Base-by-base conservation (phyloP, 2,888 invertebrate genomes). In the Mechanitis messenoides region DNA sequence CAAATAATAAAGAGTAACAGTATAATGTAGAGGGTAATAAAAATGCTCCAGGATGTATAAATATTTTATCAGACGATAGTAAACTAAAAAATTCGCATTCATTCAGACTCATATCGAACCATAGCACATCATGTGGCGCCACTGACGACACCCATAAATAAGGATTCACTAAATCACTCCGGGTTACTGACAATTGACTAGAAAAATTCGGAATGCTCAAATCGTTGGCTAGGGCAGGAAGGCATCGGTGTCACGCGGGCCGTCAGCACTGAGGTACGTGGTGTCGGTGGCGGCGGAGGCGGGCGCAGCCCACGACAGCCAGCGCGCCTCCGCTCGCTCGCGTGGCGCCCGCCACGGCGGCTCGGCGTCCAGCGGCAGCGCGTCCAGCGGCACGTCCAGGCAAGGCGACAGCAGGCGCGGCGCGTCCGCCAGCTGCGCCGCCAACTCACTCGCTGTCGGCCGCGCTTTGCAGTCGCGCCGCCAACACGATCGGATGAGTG, bases 401-500 rank as follows among this genome's bases (percentile, higher is more conserved):
- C 95, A 95, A 0, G 97, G 96, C 33, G 93, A 85, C 57, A 97
- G 87, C 60, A 97, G 91, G 4, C 94, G 92, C 20, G 95, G 94
- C 79, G 94, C 93, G 72, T 93, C 94, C 2, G 94, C 94, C 63
- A 97, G 91, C 75, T 94, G 94, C 65, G 96, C 96, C 1, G 95
- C 95, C 63, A 97, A 93, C 82, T 95, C 95, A 0, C 93, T 92
- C 0, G 96, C 95, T 2, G 92, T 91, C 3, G 96, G 96, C 31
- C 97, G 92, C 71, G 92, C 91, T 65, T 92, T 91, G 42, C 92
- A 86, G 60, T 95, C 94, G 64, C 89, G 90, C 68, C 92, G 92
- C 96, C 97, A 97, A 81, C 97, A 97, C 38, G 94, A 93, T 74
- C 92, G 92, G 72, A 97, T 92, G 60, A 97, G 86, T 54, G 91